Evolutionary conservation across 2,888 invertebrate genomes (phyloP).

Genomic region (Standfussiana lucernea): DNA sequence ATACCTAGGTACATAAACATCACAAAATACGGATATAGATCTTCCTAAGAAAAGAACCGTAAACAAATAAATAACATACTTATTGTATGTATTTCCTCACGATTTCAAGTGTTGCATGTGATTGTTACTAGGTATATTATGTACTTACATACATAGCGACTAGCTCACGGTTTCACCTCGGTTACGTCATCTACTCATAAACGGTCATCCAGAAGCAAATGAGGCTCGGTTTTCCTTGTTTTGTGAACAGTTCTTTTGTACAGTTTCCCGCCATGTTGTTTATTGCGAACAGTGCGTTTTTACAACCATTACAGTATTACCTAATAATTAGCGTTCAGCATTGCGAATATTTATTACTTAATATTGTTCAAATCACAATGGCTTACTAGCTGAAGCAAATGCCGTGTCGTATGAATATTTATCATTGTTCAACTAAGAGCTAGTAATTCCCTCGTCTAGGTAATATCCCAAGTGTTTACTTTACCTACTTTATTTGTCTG

Average conservation of each 20-base stretch:
- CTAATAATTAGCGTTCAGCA: conserved; percentile 23
- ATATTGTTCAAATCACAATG: conserved; percentile 15
- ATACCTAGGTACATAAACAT: neutral
- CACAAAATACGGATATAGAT: neutral
- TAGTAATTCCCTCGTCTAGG: conserved; percentile 28
- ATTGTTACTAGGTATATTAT: neutral
- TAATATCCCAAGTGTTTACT: conserved; percentile 22
- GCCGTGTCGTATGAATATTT: neutral
- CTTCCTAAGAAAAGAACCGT: conserved; percentile 1
- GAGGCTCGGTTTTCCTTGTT: conserved; percentile 31
- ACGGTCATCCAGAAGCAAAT: conserved; percentile 20
- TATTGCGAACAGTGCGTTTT: neutral
- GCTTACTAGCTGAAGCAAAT: neutral
- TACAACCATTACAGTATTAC: neutral
- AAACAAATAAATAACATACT: neutral
- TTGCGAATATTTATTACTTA: conserved; percentile 23
- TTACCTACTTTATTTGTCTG: conserved; percentile 1
- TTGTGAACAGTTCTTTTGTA: neutral
- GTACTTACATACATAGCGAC: neutral
- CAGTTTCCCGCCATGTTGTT: neutral
- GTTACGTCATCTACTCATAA: conserved; percentile 32
- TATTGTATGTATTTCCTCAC: conserved; percentile 22
- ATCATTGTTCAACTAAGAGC: conserved; percentile 37
- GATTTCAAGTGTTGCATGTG: conserved; percentile 36
- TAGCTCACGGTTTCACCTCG: conserved; percentile 3